These are phyloP conservation scores for Calyptomena viridis DNA, from an alignment of 2,113 vertebrate species.

Conservation along the genomic window DNA sequence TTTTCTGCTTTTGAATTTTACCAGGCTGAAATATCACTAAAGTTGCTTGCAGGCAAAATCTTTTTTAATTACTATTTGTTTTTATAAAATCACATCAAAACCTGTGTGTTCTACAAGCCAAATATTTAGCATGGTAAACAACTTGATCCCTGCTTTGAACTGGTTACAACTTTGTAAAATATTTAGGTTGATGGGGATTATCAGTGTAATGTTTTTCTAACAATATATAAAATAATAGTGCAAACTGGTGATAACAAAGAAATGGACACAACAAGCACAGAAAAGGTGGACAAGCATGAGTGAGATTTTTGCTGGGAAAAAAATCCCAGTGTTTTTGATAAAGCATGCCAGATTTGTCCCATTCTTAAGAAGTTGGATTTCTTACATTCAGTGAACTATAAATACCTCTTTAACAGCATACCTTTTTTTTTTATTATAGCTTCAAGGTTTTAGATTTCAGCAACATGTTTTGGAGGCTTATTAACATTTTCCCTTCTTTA, in stretches of 20 bases:
- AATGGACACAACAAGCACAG: neutral
- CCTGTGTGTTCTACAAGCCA: neutral
- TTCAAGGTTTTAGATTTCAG: slow-evolving; percentile 38
- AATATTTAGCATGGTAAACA: neutral
- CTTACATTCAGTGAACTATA: slow-evolving; percentile 14
- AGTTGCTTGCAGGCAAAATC: neutral
- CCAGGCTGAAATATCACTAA: neutral
- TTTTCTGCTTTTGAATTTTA: slow-evolving; percentile 47
- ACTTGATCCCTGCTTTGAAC: neutral
- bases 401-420: neutral
- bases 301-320: neutral
- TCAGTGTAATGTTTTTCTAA: neutral
- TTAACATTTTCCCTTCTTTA: slow-evolving; percentile 38
- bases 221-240: neutral
- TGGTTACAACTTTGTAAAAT: neutral
- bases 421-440: neutral
- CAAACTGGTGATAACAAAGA: neutral
- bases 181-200: neutral
- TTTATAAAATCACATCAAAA: neutral
- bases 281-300: neutral
- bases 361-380: slow-evolving; percentile 9
- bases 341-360: neutral
- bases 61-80: neutral
- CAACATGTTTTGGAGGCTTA: slow-evolving; percentile 18
- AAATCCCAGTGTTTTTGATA: neutral